phyloP scores from a whole-genome alignment of 2,888 invertebrate species.

The Temnothorax ravouxi region DNA sequence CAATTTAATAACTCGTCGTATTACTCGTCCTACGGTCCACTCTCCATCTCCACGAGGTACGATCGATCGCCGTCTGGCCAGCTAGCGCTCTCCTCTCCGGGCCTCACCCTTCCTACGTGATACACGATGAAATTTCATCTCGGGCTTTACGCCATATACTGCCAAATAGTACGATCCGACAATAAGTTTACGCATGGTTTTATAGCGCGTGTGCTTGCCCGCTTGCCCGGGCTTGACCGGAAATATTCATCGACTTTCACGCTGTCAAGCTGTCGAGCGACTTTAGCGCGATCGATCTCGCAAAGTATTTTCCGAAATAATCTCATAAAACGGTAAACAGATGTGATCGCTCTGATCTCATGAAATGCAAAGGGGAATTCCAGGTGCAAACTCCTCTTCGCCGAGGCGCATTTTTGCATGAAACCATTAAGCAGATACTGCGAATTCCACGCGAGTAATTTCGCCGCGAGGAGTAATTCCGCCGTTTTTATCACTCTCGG shows the following conservation, averaged over 20 bases:
- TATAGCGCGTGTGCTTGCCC: not conserved
- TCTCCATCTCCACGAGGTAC: constrained; percentile 56
- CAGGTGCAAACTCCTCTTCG: not conserved
- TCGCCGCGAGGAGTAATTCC: constrained; percentile 51
- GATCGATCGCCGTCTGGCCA: constrained; percentile 66
- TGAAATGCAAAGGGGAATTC: constrained; percentile 38
- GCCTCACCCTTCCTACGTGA: constrained; percentile 4
- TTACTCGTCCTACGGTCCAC: constrained; percentile 40
- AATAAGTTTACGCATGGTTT: constrained; percentile 48
- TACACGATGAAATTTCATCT: constrained; percentile 43
- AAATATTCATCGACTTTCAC: constrained; percentile 32
- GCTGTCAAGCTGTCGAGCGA: constrained; percentile 18
- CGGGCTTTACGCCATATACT: constrained; percentile 14
- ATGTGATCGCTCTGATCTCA: constrained; percentile 30
- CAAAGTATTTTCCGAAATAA: constrained; percentile 23
- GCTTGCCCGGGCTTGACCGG: constrained; percentile 1
- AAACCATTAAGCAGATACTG: constrained; percentile 56
- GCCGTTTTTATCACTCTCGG: constrained; percentile 54
- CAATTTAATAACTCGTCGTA: constrained; percentile 70
- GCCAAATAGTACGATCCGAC: constrained; percentile 56
- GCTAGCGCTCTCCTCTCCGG: not conserved
- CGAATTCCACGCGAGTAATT: constrained; percentile 54
- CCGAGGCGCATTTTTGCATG: constrained; percentile 47
- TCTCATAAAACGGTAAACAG: constrained; percentile 25
- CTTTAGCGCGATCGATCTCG: constrained; percentile 53